Percentiles rank a stretch among this genome's conserved stretches.
Evolutionary conservation across 2,888 invertebrate genomes (phyloP).

Genomic region (Plusia festucae): DNA sequence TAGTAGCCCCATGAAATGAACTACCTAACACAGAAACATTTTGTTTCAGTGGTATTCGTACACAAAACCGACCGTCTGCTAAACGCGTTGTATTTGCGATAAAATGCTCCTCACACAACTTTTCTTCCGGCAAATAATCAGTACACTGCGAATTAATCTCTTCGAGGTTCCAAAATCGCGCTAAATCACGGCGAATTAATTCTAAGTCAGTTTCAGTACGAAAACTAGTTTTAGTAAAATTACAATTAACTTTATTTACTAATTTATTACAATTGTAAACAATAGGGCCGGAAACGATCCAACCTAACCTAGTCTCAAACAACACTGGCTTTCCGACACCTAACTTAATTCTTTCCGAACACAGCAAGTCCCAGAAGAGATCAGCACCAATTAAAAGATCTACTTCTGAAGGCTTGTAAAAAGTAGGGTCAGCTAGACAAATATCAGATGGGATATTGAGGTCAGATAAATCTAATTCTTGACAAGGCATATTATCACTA

Average conservation of each 20-base stretch:
- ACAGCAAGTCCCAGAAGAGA: slow-evolving; percentile 9
- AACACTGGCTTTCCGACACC: neutral
- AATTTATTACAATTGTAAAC: neutral
- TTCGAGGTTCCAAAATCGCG: slow-evolving; percentile 45
- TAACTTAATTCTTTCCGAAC: slow-evolving; percentile 2
- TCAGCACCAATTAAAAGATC: no score
- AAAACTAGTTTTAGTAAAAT: slow-evolving; percentile 11
- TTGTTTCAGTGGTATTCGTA: slow-evolving; percentile 50
- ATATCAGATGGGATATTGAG: slow-evolving; percentile 47
- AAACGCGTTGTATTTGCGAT: slow-evolving; percentile 52
- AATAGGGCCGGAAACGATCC: slow-evolving; percentile 38
- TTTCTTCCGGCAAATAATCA: slow-evolving; percentile 42
- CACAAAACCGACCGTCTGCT: slow-evolving; percentile 53
- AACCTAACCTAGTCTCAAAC: slow-evolving; percentile 27
- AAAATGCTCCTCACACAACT: slow-evolving; percentile 54
- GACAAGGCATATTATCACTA: slow-evolving; percentile 33
- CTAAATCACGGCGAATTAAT: slow-evolving; percentile 17
- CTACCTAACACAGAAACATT: slow-evolving; percentile 39
- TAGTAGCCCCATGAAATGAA: slow-evolving; percentile 46
- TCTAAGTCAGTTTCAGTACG: neutral
- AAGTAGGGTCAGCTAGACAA: slow-evolving; percentile 19
- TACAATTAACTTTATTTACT: slow-evolving; percentile 33
- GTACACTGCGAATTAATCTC: slow-evolving; percentile 28
- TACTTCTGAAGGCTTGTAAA: no score
- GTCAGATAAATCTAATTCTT: slow-evolving; percentile 22